A percentile compares a stretch with the other conserved stretches of the same genome.
phyloP scores from a whole-genome alignment of 92 coral and sea anemone species.

The Palythoa grandiflora region DNA sequence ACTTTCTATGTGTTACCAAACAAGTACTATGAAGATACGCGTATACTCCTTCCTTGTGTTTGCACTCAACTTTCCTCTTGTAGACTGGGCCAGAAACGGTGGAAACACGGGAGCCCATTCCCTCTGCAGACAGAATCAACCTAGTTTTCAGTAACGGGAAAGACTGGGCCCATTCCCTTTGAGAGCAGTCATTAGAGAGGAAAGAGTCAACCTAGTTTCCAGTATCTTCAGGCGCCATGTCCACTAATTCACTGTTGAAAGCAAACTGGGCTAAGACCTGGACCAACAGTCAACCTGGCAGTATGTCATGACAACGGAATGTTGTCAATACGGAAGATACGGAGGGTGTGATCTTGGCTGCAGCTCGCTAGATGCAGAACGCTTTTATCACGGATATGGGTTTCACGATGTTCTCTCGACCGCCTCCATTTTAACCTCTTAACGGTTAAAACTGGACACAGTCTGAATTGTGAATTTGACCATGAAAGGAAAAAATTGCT shows the following conservation, averaged over 20 bases:
- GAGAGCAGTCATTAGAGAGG: neutral
- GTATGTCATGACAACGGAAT: neutral
- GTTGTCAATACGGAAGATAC: slow-evolving; percentile 67
- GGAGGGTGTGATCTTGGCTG: slow-evolving; percentile 84
- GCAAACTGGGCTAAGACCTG: neutral
- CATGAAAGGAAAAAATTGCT: slow-evolving; percentile 55
- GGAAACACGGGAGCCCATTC: neutral
- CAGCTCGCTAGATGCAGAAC: slow-evolving; percentile 82
- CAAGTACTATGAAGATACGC: too few relatives aligned
- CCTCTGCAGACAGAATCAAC: neutral
- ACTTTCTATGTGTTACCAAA: too few relatives aligned
- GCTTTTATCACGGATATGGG: neutral
- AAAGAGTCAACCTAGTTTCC: neutral
- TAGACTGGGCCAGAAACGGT: too few relatives aligned
- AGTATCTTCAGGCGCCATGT: neutral
- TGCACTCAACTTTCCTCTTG: too few relatives aligned
- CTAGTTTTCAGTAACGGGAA: neutral
- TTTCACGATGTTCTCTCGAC: neutral
- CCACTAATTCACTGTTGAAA: neutral
- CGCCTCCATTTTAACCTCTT: slow-evolving; percentile 93
- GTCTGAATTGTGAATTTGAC: slow-evolving; percentile 44
- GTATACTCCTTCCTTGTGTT: too few relatives aligned
- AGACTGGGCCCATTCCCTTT: neutral
- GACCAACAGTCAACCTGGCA: too few relatives aligned
- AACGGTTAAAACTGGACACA: slow-evolving; percentile 84